Evolutionary conservation across 2,113 vertebrate genomes (phyloP).

Genomic region (Cavia aperea): DNA sequence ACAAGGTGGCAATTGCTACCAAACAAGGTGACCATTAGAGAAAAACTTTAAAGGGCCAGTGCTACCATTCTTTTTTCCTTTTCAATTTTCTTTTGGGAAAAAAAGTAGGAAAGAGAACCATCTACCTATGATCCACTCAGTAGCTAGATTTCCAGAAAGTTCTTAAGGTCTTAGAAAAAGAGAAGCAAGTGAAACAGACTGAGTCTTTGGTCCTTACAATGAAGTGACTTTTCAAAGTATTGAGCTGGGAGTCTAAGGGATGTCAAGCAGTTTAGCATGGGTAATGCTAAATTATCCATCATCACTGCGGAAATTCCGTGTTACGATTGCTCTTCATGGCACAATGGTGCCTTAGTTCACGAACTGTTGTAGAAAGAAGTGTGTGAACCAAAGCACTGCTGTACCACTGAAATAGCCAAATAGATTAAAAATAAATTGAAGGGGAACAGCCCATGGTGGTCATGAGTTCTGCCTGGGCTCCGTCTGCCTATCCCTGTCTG

Average conservation of each 20-base stretch:
- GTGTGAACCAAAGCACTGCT: background rate
- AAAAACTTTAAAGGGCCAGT: background rate
- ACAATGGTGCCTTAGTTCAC: background rate
- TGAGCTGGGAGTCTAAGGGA: background rate
- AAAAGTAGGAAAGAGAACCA: background rate
- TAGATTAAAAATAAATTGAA: background rate
- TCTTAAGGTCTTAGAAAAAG: background rate
- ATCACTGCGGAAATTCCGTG: background rate
- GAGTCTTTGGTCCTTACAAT: background rate
- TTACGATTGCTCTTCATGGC: background rate
- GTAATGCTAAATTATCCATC: background rate
- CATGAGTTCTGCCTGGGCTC: background rate
- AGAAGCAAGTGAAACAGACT: background rate
- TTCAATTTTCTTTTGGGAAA: background rate
- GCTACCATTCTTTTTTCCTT: background rate
- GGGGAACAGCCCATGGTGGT: background rate
- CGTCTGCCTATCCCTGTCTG: background rate
- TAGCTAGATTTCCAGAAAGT: slow-evolving; percentile 16
- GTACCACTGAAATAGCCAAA: background rate
- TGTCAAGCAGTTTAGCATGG: background rate
- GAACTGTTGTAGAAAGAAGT: background rate
- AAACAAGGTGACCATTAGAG: background rate
- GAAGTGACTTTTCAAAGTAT: background rate
- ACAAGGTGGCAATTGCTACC: background rate
- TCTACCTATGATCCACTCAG: background rate